Conservation (phyloP, 1,140 invertebrate species). For the Drosophila arawakana region DNA sequence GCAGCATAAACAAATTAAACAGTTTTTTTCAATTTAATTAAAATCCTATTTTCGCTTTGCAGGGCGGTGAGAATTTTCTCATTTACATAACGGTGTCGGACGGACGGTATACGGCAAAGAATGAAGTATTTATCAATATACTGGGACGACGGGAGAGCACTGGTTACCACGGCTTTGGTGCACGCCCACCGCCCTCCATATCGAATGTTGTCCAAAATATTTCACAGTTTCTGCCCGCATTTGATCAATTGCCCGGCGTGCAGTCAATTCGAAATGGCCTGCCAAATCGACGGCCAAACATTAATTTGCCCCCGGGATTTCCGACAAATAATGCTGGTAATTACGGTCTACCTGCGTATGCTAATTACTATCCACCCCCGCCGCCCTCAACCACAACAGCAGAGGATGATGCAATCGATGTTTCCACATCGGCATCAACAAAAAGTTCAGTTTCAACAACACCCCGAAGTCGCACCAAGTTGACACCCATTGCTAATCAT, state of each 20-base stretch:
- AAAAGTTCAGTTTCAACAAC: constrained; percentile 35
- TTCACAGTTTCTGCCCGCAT: constrained; percentile 72
- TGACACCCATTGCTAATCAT: constrained; percentile 62
- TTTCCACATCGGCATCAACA: constrained; percentile 2
- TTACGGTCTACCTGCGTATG: constrained; percentile 43
- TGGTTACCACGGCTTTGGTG: constrained; percentile 32
- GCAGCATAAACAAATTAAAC: background rate
- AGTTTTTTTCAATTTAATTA: background rate
- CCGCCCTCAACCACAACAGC: constrained; percentile 8
- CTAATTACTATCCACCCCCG: constrained; percentile 51
- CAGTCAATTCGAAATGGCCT: constrained; percentile 71
- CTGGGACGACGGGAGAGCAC: constrained; percentile 74
- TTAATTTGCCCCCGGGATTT: constrained; percentile 54
- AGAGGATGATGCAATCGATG: background rate
- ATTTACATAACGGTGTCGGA: constrained; percentile 90
- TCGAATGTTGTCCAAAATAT: constrained; percentile 77
- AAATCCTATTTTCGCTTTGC: constrained; percentile 22
- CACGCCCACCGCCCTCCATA: constrained; percentile 66
- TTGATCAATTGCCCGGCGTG: constrained; percentile 65
- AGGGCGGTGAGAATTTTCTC: constrained; percentile 89
- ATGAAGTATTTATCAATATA: constrained; percentile 89
- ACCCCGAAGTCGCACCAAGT: constrained; percentile 61
- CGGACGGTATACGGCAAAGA: constrained; percentile 88
- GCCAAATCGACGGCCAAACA: constrained; percentile 51
- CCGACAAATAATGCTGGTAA: constrained; percentile 43